Evolutionary conservation across 2,797 vertebrate species (phyloP), one percentile per base, ranked within the genome.

Genomic region (Amniataba percoides): DNA sequence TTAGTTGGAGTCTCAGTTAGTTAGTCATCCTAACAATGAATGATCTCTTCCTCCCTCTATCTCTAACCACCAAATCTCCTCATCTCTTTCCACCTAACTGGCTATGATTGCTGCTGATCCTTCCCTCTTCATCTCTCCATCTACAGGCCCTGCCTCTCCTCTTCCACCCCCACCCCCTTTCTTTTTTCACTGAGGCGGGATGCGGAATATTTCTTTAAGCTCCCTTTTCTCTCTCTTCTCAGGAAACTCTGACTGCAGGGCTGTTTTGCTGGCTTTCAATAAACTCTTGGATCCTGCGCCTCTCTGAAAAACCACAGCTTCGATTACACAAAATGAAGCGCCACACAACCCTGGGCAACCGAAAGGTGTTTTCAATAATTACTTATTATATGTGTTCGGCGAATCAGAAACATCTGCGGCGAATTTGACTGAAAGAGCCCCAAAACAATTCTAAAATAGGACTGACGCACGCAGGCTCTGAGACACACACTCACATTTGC

Each of bases 301-400:
- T 85, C 77, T 66, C 53, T 77, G 57, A 84, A 71, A 91, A 90
- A 80, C 69, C 87, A n/a, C 92, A 90, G 87, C 78, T 91, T 89
- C 70, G 83, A 91, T 94, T 92, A 89, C 88, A 90, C 87, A 90
- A 91, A 92, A 91, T 79, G 85, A 88, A 91, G 84, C 85, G 52
- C 79, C 87, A 68, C 87, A 90, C 89, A 89, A 90, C 85, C 84
- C 86, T 69, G 88, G 88, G 87, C 89, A 90, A 93, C 83, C 78
- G 25, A 92, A 94, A 94, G 90, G 92, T 93, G 93, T 94, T 94
- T 95, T 95, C 88, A 95, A 94, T 95, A 94, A 94, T 94, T 94
- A 91, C 88, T 89, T 87, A 92, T 92, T 92, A 85, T 91, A 90
- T 89, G 89, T 89, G 91, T 93, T 92, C 89, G 86, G 91, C 73